Evolutionary conservation across 2,797 vertebrate species (phyloP), one percentile per base, ranked within the genome.

Genomic region (Molossus alvarezi): DNA sequence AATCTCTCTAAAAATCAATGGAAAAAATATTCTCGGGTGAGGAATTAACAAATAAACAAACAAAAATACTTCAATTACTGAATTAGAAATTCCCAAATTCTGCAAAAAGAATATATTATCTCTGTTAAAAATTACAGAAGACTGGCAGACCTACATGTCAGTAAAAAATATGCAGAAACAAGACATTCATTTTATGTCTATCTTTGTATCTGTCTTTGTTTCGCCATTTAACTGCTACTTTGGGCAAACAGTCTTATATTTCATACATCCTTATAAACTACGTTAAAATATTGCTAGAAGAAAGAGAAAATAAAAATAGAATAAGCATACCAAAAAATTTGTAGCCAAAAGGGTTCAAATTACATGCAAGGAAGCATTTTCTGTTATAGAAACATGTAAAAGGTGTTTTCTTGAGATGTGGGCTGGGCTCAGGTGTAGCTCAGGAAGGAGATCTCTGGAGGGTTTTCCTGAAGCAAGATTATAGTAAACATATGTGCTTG

Each of bases 231-330:
- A 33, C 69, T 88, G 69, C 21, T 45, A 21, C n/a, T 88, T 90
- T 95, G 92, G 25, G 58, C 13, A 60, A 92, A 90, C 51, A 79
- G 64, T 33, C 17, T 65, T 65, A n/a, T 64, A 83, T 89, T 85
- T 95, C 45, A 79, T 5, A 60, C 18, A 57, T 87, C 3, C 10
- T 95, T 60, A 80, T 29, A 83, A 77, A 73, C 20, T 55, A 57
- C 5, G 13, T 85, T 67, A 92, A 96, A 91, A 89, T 79, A 80
- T 18, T 91, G 62, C 86, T n/a, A 58, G 65, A 94, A 92, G 73
- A 25, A 96, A 95, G 14, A 62, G 29, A 91, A 67, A 83, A 55
- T 51, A 77, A 82, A 92, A 90, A 64, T 48, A 91, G 83, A 73
- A 60, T 75, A 86, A 95, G 73, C 45, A 81, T 41, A 75, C 27